Evolutionary conservation across 1,140 invertebrate species (phyloP).

Genomic region (Aphaenogaster ashmeadi): DNA sequence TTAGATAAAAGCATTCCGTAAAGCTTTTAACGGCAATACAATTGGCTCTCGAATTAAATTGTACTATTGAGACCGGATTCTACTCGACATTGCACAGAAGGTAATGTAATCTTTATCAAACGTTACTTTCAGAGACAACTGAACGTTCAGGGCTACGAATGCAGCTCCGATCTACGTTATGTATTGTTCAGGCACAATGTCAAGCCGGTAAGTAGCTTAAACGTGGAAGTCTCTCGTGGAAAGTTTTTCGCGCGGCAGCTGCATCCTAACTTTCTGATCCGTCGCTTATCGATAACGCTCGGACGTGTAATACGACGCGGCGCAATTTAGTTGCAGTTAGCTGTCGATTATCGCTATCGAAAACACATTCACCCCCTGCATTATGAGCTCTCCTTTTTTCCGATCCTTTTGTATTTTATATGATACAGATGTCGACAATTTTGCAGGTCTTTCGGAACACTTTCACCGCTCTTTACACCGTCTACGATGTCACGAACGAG

Average conservation of each 20-base stretch:
- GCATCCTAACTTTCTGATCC: constrained; percentile 55
- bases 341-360: constrained; percentile 46
- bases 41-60: background rate
- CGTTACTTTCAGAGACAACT: constrained; percentile 91
- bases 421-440: constrained; percentile 55
- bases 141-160: constrained; percentile 94
- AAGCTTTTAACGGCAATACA: background rate
- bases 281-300: constrained; percentile 50
- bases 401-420: background rate
- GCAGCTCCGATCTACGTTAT: constrained; percentile 93
- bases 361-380: background rate
- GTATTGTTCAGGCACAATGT: constrained; percentile 95
- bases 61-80: background rate
- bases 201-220: constrained; percentile 90
- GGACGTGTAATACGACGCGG: constrained; percentile 32
- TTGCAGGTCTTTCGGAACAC: constrained; percentile 93
- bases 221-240: background rate
- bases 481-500: constrained; percentile 95
- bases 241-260: constrained; percentile 38
- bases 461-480: constrained; percentile 93
- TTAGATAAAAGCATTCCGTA: background rate
- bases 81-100: background rate
- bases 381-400: background rate
- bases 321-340: constrained; percentile 47
- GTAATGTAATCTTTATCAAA: constrained; percentile 37